A percentile compares a stretch with the other conserved stretches of the same genome.
Conservation (phyloP, 1,140 invertebrate genomes). For the Drosophila equinoxialis region DNA sequence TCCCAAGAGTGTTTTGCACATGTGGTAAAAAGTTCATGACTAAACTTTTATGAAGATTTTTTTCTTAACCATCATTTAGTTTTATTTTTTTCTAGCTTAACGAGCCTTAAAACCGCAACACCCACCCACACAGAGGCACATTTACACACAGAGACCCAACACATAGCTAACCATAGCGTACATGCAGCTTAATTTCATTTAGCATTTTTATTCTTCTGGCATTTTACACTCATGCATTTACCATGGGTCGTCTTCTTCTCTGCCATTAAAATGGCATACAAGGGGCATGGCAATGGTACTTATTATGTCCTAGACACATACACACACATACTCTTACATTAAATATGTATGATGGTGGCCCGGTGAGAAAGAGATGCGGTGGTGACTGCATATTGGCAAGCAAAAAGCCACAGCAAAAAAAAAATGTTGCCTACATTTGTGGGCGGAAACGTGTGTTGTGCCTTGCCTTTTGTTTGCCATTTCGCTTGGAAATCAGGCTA, state of each 20-base stretch:
- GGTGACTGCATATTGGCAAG: slow-evolving; percentile 16
- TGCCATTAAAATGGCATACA: slow-evolving; percentile 53
- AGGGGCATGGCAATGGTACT: slow-evolving; percentile 42
- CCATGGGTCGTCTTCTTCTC: slow-evolving; percentile 46
- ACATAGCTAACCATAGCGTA: neutral
- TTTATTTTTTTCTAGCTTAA: slow-evolving; percentile 11
- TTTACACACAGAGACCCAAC: neutral
- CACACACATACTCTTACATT: slow-evolving; percentile 24
- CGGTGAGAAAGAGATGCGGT: slow-evolving; percentile 15
- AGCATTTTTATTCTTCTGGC: slow-evolving; percentile 25
- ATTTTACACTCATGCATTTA: slow-evolving; percentile 38
- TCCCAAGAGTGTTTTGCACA: neutral
- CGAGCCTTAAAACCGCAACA: slow-evolving; percentile 9
- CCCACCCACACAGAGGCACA: slow-evolving; percentile 31
- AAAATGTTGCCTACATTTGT: slow-evolving; percentile 49
- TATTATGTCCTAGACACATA: slow-evolving; percentile 54
- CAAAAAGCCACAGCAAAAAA: slow-evolving; percentile 20
- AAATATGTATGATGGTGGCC: slow-evolving; percentile 45
- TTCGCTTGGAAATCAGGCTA: slow-evolving; percentile 60
- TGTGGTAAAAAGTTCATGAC: neutral
- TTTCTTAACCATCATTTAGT: slow-evolving; percentile 11
- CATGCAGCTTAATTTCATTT: slow-evolving; percentile 52
- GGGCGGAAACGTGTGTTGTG: slow-evolving; percentile 19
- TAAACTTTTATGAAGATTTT: slow-evolving; percentile 19
- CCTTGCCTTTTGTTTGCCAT: slow-evolving; percentile 51